Conservation (phyloP, 2,888 invertebrate genomes). For the Ptychoptera albimana region DNA sequence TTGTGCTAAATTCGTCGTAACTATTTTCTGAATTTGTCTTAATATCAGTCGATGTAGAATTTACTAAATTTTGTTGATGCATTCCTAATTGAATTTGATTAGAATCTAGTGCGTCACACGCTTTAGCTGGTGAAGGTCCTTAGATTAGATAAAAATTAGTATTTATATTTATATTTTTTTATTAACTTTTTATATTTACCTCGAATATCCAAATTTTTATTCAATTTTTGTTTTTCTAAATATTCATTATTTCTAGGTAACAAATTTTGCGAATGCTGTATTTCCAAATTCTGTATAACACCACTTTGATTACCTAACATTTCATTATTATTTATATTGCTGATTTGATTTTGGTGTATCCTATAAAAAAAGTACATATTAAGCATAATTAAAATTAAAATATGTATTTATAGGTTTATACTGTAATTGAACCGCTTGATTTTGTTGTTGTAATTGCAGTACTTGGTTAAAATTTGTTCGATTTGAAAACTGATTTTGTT, state of each 20-base stretch:
- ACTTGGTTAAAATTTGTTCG: background rate
- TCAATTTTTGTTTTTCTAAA: conserved; percentile 16
- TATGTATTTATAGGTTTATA: too few relatives aligned
- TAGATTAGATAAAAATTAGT: background rate
- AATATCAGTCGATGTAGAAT: too few relatives aligned
- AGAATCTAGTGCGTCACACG: conserved; percentile 37
- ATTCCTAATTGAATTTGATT: conserved; percentile 11
- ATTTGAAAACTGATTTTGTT: background rate
- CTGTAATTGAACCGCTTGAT: background rate
- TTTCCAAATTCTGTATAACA: background rate
- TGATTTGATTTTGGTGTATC: too few relatives aligned
- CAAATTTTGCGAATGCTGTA: conserved; percentile 14
- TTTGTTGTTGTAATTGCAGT: background rate
- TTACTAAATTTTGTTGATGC: too few relatives aligned
- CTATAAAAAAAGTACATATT: too few relatives aligned
- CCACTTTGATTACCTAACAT: background rate
- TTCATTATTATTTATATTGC: too few relatives aligned
- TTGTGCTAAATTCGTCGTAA: conserved; percentile 2
- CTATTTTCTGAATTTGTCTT: background rate
- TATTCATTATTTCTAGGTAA: conserved; percentile 18
- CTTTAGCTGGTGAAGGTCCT: conserved; percentile 45
- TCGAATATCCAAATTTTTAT: conserved; percentile 17
- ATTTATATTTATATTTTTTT: background rate
- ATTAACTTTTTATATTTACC: conserved; percentile 13
- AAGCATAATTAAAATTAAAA: too few relatives aligned